phyloP scores from a whole-genome alignment of 2,113 vertebrate species.

The Triplophysa dalaica region DNA sequence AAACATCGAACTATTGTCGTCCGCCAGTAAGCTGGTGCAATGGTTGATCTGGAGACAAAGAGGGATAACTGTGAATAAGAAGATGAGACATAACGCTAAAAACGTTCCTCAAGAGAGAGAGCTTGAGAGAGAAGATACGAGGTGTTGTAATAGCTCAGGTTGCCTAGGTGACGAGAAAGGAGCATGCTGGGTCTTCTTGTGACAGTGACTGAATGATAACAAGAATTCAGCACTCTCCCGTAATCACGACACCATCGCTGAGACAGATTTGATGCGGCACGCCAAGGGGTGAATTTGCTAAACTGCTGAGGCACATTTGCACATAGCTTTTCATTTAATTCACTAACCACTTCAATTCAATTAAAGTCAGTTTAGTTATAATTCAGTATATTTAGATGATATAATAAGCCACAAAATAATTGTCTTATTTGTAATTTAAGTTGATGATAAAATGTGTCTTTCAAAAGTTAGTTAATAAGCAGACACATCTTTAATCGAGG shows the following conservation, averaged over 20 bases:
- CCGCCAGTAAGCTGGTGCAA: slow-evolving; percentile 66
- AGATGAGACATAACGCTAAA: slow-evolving; percentile 50
- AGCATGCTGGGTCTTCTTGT: slow-evolving; percentile 27
- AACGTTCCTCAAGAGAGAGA: slow-evolving; percentile 39
- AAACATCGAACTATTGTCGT: slow-evolving; percentile 67
- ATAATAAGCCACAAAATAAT: no score
- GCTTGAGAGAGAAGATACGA: slow-evolving; percentile 29
- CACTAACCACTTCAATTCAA: no score
- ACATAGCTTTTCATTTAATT: no score
- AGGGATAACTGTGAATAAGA: slow-evolving; percentile 38
- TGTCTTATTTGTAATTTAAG: no score
- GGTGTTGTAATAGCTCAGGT: slow-evolving; percentile 39
- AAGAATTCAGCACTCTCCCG: slow-evolving; percentile 18
- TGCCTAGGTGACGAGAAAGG: slow-evolving; percentile 47
- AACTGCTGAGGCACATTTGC: background rate
- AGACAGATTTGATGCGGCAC: background rate
- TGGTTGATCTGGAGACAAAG: slow-evolving; percentile 66
- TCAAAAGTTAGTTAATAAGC: no score
- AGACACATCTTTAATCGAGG: no score
- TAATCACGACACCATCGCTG: slow-evolving; percentile 24
- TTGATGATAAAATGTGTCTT: no score
- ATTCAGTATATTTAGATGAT: no score
- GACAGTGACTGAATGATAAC: slow-evolving; percentile 48
- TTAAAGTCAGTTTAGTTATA: no score
- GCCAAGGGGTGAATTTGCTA: background rate